Conservation (phyloP, 2,797 vertebrate species). For the Galaxias olidus region DNA sequence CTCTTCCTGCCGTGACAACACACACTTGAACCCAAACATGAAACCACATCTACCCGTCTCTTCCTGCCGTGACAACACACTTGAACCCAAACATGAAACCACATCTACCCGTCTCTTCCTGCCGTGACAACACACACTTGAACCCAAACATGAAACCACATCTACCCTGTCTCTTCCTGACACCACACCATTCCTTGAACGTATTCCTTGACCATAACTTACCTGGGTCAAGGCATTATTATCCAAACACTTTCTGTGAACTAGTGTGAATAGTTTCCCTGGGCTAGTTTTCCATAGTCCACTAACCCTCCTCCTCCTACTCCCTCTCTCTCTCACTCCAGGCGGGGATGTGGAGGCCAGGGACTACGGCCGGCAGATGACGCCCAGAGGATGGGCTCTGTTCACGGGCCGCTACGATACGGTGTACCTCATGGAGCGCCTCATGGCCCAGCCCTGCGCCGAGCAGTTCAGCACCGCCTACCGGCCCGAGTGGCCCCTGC, state of each 20-base stretch:
- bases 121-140: too few relatives aligned
- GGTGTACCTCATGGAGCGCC: constrained; percentile 76
- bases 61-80: too few relatives aligned
- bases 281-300: too few relatives aligned
- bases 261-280: too few relatives aligned
- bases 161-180: background rate
- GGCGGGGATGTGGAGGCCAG: constrained; percentile 84
- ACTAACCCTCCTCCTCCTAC: background rate
- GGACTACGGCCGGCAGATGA: constrained; percentile 83
- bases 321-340: constrained; percentile 50
- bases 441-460: constrained; percentile 85
- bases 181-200: background rate
- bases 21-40: too few relatives aligned
- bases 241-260: too few relatives aligned
- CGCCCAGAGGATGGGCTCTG: constrained; percentile 88
- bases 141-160: too few relatives aligned
- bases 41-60: too few relatives aligned
- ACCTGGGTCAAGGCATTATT: too few relatives aligned
- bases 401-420: constrained; percentile 90
- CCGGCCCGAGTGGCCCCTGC: constrained; percentile 83
- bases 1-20: too few relatives aligned
- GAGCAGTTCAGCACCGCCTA: constrained; percentile 90
- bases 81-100: too few relatives aligned
- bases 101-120: too few relatives aligned
- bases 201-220: background rate